Conservation (phyloP, 2,888 invertebrate species). For the Zygothrica quintamaculata region DNA sequence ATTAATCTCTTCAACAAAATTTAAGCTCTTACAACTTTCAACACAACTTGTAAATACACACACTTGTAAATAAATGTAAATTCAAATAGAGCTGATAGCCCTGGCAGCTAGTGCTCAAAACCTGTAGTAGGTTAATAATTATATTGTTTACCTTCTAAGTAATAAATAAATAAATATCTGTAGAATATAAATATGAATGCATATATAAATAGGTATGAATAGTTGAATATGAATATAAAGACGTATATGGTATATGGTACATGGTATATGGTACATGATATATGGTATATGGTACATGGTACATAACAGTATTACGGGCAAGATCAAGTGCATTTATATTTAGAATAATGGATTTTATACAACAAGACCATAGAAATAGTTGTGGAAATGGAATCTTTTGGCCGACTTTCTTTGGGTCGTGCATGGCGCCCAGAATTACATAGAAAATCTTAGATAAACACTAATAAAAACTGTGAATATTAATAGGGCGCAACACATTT, state of each 20-base stretch:
- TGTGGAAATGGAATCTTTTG: constrained; percentile 13
- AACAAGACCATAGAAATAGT: constrained; percentile 2
- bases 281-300: background rate
- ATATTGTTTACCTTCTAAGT: too few species aligned
- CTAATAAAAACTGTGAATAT: constrained; percentile 57
- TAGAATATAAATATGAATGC: too few species aligned
- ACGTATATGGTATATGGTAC: background rate
- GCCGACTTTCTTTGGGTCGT: constrained; percentile 23
- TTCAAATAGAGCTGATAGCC: too few species aligned
- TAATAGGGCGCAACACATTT: constrained; percentile 73
- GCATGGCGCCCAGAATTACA: constrained; percentile 66
- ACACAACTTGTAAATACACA: too few species aligned
- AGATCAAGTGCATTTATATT: constrained; percentile 59
- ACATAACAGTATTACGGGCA: too few species aligned
- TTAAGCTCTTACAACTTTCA: too few species aligned
- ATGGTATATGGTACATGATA: too few species aligned
- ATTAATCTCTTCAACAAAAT: too few species aligned
- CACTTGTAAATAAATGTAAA: too few species aligned
- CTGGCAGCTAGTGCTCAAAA: too few species aligned
- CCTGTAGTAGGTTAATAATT: too few species aligned
- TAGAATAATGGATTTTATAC: constrained; percentile 37
- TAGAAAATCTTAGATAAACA: constrained; percentile 70
- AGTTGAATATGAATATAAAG: background rate
- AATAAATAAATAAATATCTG: too few species aligned
- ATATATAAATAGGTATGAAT: background rate